Conservation (phyloP, 30 jellyfish, hydroid and myxozoan species). For the Nemopilema nomurai region DNA sequence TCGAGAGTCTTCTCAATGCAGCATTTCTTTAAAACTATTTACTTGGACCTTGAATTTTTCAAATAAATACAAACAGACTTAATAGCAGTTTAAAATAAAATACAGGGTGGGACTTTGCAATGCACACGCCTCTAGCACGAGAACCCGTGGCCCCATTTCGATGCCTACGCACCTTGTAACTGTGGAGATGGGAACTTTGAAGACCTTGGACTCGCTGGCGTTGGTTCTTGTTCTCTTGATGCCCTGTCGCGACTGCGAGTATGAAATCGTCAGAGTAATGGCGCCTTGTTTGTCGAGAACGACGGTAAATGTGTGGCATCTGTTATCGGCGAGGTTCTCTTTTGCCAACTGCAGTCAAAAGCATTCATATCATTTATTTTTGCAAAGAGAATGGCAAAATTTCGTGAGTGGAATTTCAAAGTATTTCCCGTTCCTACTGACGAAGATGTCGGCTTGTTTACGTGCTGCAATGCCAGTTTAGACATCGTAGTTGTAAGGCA, state of each 20-base stretch:
- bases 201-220: constrained; percentile 73
- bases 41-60: neutral
- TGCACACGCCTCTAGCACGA: neutral
- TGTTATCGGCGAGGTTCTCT: constrained; percentile 79
- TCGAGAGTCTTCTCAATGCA: too few relatives aligned
- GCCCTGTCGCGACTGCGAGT: constrained; percentile 81
- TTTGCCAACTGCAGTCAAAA: constrained; percentile 56
- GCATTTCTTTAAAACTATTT: neutral
- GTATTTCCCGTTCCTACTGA: too few relatives aligned
- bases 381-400: too few relatives aligned
- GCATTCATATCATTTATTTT: neutral
- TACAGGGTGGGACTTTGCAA: neutral
- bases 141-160: too few relatives aligned
- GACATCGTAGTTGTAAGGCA: too few relatives aligned
- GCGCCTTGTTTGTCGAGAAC: constrained; percentile 89
- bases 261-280: constrained; percentile 77
- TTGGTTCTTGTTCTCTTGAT: constrained; percentile 75
- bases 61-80: too few relatives aligned
- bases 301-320: constrained; percentile 75
- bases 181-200: constrained; percentile 86
- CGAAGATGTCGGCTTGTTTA: too few relatives aligned
- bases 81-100: neutral
- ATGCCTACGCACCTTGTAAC: constrained; percentile 81
- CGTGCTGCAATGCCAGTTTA: too few relatives aligned
- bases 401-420: too few relatives aligned